Conservation (phyloP, 2,113 vertebrate genomes). For the Semnornis frantzii region DNA sequence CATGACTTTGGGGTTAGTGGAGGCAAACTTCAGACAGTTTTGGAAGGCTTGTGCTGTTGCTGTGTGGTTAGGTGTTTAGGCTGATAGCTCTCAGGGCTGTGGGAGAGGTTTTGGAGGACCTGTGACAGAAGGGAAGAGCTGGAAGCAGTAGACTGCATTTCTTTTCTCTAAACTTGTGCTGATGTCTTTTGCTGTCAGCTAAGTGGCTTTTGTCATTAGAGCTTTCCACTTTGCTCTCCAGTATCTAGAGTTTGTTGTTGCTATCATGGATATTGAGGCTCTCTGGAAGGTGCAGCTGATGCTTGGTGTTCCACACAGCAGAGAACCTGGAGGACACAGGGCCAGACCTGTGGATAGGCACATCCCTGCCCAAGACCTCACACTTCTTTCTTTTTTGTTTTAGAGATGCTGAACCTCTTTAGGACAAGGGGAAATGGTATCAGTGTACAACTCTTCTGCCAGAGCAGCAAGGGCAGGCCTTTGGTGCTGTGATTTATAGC, state of each 20-base stretch:
- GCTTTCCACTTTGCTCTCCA: neutral
- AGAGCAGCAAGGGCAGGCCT: constrained; percentile 2
- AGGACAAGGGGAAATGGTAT: neutral
- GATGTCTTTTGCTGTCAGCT: neutral
- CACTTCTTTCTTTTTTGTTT: neutral
- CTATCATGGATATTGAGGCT: neutral
- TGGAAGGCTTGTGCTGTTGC: neutral
- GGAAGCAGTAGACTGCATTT: neutral
- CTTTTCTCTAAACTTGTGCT: neutral
- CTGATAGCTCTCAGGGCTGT: neutral
- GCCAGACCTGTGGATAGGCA: neutral
- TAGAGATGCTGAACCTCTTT: neutral
- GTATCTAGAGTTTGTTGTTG: neutral
- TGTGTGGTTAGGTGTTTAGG: neutral
- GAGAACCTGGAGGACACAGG: neutral
- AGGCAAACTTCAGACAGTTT: neutral
- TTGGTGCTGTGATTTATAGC: constrained; percentile 75
- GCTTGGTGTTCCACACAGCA: neutral
- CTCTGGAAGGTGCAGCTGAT: neutral
- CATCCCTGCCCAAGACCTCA: neutral
- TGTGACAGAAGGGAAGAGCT: neutral
- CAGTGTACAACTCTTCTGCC: neutral
- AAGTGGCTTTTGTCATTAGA: neutral
- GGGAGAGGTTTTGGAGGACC: neutral
- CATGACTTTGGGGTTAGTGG: neutral